Base-by-base conservation (phyloP, 2,797 vertebrate species). In the Platyrinchus mystaceus region DNA sequence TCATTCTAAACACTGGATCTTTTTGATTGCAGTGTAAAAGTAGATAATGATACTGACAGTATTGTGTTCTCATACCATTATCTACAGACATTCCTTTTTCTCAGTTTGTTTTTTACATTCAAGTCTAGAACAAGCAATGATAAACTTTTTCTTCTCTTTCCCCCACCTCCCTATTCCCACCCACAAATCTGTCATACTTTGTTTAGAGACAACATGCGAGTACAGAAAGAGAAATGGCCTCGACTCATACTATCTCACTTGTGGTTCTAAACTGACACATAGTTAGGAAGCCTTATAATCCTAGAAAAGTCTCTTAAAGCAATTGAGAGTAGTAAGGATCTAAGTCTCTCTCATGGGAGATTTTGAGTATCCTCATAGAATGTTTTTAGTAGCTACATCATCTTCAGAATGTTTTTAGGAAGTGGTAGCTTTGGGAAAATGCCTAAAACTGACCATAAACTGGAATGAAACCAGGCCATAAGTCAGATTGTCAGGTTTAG, bases 101-200 rank as follows among this genome's bases (percentile, higher is more conserved):
- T 68, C 12, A 24, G 3, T 23, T 67, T 71, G 7, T 0, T 44
- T 91, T 78, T 69, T 63, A 3, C 39, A 23, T 74, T 74, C 43
- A 71, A 47, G 20, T 70, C n/a, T 46, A 90, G n/a, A 80, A 69
- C 15, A 87, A 64, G 18, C 3, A 62, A 47, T 46, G 6, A 60
- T 43, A 66, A 79, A n/a, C 6, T 0, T 68, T 32, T 32, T 30
- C 9, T 30, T 8, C 6, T 52, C 4, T 23, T 7, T 23, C 6
- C 8, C 18, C 4, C 1, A 1, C 12, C 1, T 1, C 18, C 21
- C 37, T 30, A 30, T 36, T 34, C 4, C 3, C 13, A n/a, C 5
- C 4, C 2, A 3, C 7, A 75, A 24, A 32, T 68, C 63, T 84
- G 14, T 78, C 18, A 5, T 75, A 12, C 5, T 76, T 82, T 81